Percentiles rank a stretch among this genome's conserved stretches.
Conservation (phyloP, 2,113 vertebrate genomes). For the Prionailurus viverrinus region DNA sequence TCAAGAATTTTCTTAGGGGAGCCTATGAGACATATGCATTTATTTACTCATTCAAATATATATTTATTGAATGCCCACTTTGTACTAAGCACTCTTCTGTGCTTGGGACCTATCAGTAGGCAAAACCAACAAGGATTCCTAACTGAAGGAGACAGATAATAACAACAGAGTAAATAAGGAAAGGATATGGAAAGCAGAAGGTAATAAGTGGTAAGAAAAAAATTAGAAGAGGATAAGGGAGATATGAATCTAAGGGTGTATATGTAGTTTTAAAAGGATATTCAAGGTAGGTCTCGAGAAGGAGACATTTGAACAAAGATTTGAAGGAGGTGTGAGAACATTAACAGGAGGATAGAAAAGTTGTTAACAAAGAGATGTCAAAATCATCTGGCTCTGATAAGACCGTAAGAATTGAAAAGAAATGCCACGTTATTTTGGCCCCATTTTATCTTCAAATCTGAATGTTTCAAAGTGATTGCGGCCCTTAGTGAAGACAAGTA, state of each 20-base stretch:
- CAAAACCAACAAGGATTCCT: not conserved
- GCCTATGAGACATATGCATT: not conserved
- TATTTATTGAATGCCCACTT: not conserved
- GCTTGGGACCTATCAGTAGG: not conserved
- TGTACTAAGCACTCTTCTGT: not conserved
- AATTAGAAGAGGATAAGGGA: not conserved
- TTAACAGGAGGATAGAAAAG: conserved; percentile 25
- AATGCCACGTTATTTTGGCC: not conserved
- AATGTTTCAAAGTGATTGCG: not conserved
- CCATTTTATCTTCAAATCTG: conserved; percentile 53
- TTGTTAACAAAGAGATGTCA: not conserved
- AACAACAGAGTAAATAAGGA: not conserved
- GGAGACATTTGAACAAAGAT: not conserved
- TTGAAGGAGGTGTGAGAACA: not conserved
- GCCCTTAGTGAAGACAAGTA: not conserved
- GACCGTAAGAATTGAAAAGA: conserved; percentile 25
- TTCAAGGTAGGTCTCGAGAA: not conserved
- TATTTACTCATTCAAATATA: not conserved
- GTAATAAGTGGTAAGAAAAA: not conserved
- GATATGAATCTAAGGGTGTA: not conserved
- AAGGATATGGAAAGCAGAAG: not conserved
- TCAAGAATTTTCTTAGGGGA: not conserved
- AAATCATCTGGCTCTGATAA: not conserved
- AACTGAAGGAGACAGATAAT: not conserved
- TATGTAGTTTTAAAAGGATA: not conserved